Conservation (phyloP, 1,140 invertebrate species). For the Megalonaias nervosa region DNA sequence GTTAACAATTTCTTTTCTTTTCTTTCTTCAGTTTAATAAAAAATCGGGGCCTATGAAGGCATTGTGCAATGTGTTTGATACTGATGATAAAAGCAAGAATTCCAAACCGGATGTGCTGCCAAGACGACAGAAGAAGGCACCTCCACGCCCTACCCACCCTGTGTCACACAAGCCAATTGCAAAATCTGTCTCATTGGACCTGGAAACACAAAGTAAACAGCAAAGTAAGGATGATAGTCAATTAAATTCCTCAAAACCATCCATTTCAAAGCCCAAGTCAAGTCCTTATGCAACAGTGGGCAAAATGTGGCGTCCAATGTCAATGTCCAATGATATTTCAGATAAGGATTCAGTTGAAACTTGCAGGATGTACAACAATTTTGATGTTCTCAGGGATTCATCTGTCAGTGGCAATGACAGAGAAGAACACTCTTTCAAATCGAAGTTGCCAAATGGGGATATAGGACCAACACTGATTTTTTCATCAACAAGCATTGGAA, state of each 20-base stretch:
- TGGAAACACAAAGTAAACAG: not conserved
- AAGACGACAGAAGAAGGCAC: too few species aligned
- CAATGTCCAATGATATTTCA: slow-evolving; percentile 39
- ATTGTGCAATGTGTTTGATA: slow-evolving; percentile 44
- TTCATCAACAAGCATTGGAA: not conserved
- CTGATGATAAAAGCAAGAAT: too few species aligned
- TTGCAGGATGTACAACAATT: slow-evolving; percentile 41
- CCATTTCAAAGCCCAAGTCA: slow-evolving; percentile 24
- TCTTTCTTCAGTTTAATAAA: slow-evolving; percentile 44
- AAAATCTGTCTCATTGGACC: too few species aligned
- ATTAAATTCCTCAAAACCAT: slow-evolving; percentile 6
- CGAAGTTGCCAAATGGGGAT: not conserved
- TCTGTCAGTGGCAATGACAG: slow-evolving; percentile 15
- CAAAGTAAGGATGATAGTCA: slow-evolving; percentile 31
- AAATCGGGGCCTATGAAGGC: slow-evolving; percentile 62
- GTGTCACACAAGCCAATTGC: too few species aligned
- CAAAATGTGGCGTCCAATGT: slow-evolving; percentile 53
- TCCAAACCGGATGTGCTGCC: too few species aligned
- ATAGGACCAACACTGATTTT: too few species aligned
- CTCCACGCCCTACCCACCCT: too few species aligned
- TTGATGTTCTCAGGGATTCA: slow-evolving; percentile 45
- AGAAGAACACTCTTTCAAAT: slow-evolving; percentile 1
- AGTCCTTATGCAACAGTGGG: slow-evolving; percentile 44
- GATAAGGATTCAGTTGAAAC: slow-evolving; percentile 23
- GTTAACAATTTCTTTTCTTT: slow-evolving; percentile 6